Evolutionary conservation across 1,140 invertebrate genomes (phyloP).

Genomic region (Cotesia glomerata): DNA sequence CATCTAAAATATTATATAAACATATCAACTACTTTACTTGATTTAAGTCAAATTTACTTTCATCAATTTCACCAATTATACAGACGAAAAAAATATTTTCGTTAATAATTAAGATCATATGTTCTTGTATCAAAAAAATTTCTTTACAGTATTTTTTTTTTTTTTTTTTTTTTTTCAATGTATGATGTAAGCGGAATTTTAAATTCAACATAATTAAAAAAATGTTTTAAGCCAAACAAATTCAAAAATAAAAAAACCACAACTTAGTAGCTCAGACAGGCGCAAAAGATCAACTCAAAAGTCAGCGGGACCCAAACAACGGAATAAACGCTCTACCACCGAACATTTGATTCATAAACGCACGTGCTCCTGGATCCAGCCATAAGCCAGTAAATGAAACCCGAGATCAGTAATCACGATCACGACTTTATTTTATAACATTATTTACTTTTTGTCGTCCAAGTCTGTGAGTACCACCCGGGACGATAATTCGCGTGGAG

Average conservation of each 20-base stretch:
- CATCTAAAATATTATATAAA: too few relatives aligned
- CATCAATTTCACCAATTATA: too few relatives aligned
- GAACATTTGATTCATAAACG: constrained; percentile 32
- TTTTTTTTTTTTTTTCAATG: too few relatives aligned
- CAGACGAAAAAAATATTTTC: too few relatives aligned
- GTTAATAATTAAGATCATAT: too few relatives aligned
- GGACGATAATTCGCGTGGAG: constrained; percentile 38
- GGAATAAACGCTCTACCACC: constrained; percentile 37
- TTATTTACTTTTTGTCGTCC: constrained; percentile 24
- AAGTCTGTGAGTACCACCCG: constrained; percentile 44
- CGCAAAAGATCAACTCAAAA: constrained; percentile 13
- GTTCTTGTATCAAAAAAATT: too few relatives aligned
- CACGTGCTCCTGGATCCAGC: constrained; percentile 44
- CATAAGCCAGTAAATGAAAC: constrained; percentile 40
- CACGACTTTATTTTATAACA: constrained; percentile 33
- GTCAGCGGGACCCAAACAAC: constrained; percentile 38
- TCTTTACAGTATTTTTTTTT: too few relatives aligned
- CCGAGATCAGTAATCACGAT: constrained; percentile 57
- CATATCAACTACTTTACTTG: too few relatives aligned
- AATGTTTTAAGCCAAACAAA: too few relatives aligned
- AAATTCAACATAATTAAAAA: too few relatives aligned
- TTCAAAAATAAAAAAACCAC: neutral
- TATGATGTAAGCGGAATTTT: too few relatives aligned
- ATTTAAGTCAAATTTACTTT: too few relatives aligned
- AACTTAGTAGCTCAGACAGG: neutral